phyloP scores from a whole-genome alignment of 2,888 invertebrate species.

The Megamerina dolium region DNA sequence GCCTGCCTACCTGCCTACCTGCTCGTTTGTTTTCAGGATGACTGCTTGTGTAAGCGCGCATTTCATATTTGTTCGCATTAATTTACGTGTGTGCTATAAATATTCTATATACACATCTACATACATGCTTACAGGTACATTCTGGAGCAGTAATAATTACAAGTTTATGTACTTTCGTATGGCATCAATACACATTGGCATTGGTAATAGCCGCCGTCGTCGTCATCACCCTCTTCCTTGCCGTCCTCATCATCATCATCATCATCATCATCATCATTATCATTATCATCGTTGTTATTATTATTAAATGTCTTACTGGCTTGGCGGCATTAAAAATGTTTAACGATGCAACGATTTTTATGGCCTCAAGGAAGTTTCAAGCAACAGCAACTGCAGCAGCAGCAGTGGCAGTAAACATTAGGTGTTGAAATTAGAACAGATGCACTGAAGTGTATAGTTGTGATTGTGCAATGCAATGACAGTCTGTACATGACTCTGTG shows the following conservation, averaged over 20 bases:
- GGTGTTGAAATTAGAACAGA: slow-evolving; percentile 9
- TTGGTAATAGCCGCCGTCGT: neutral
- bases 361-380: neutral
- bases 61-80: slow-evolving; percentile 7
- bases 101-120: no score
- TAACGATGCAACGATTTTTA: no score
- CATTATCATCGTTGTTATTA: neutral
- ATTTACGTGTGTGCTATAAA: no score
- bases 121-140: no score
- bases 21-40: neutral
- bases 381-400: neutral
- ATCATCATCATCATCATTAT: neutral
- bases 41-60: neutral
- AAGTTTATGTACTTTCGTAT: slow-evolving; percentile 17
- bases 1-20: neutral
- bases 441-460: no score
- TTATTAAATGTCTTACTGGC: no score
- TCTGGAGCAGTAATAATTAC: slow-evolving; percentile 14
- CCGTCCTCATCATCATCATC: neutral
- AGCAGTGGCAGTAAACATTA: slow-evolving; percentile 1
- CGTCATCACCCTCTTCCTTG: neutral
- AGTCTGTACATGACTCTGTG: neutral
- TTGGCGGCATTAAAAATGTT: no score
- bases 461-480: no score
- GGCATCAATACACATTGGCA: slow-evolving; percentile 6